These are phyloP conservation scores for Polydesmus complanatus DNA, from an alignment of 2,888 invertebrate species.

Conservation along the genomic window DNA sequence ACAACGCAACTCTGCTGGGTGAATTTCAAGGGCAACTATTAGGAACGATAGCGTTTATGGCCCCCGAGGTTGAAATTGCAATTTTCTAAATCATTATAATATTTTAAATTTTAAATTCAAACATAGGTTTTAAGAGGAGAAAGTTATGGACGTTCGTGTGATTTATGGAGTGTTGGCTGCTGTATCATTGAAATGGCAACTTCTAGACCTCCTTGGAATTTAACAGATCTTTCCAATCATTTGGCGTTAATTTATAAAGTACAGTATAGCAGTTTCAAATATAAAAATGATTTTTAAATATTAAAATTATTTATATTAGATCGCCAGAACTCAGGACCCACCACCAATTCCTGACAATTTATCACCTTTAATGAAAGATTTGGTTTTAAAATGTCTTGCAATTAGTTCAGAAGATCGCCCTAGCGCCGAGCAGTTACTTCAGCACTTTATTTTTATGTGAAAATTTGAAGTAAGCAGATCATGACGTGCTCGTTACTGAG, in stretches of 20 bases:
- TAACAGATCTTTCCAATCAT: constrained; percentile 35
- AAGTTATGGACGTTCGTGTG: constrained; percentile 37
- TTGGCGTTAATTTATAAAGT: constrained; percentile 37
- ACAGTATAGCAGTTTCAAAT: not conserved
- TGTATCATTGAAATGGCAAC: constrained; percentile 38
- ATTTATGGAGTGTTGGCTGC: constrained; percentile 38
- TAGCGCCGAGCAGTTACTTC: constrained; percentile 15
- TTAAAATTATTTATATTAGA: constrained; percentile 26
- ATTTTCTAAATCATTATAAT: not conserved
- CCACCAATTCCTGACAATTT: constrained; percentile 34
- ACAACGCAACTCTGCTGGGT: constrained; percentile 31
- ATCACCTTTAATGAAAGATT: constrained; percentile 29
- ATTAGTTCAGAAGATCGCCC: constrained; percentile 32
- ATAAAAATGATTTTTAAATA: not conserved
- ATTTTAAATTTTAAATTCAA: not conserved
- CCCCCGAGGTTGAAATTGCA: constrained; percentile 32
- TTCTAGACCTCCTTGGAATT: constrained; percentile 37
- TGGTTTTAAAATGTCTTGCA: constrained; percentile 34
- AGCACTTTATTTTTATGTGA: constrained; percentile 11
- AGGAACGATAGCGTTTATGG: constrained; percentile 39
- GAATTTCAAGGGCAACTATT: constrained; percentile 37
- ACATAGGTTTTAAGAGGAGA: constrained; percentile 35
- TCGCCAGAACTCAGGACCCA: constrained; percentile 33
- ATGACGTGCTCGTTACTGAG: not conserved
- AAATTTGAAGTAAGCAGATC: not conserved